A percentile compares a stretch with the other conserved stretches of the same genome.
Evolutionary conservation across 2,113 vertebrate species (phyloP).

Genomic region (Phainopepla nitens): DNA sequence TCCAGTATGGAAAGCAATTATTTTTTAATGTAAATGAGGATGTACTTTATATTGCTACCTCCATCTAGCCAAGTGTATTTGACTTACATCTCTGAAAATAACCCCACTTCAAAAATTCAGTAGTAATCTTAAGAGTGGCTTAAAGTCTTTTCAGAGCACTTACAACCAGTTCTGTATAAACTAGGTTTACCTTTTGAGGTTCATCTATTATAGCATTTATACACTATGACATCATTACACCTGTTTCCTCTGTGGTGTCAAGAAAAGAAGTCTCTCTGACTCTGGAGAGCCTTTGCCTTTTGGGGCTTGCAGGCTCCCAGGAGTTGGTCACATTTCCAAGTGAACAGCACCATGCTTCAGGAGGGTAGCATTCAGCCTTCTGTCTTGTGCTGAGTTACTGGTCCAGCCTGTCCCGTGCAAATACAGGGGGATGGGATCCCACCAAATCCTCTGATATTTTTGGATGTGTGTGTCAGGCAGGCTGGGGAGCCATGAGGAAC

Average conservation of each 20-base stretch:
- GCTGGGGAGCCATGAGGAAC: not conserved
- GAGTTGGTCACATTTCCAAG: not conserved
- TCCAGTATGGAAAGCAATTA: not conserved
- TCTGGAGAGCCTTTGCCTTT: not conserved
- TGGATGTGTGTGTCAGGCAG: not conserved
- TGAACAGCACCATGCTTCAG: not conserved
- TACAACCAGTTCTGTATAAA: not conserved
- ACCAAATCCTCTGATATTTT: not conserved
- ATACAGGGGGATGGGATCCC: not conserved
- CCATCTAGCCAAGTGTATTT: not conserved
- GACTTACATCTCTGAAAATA: not conserved
- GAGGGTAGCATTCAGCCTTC: not conserved
- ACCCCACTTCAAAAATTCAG: not conserved
- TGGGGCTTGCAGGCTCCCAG: not conserved
- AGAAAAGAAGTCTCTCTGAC: not conserved
- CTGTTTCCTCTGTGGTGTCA: not conserved
- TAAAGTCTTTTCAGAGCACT: not conserved
- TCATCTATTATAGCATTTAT: not conserved
- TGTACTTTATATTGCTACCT: not conserved
- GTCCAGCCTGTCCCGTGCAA: fast-evolving
- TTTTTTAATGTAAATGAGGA: not conserved
- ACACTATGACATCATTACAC: not conserved
- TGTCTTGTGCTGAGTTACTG: not conserved
- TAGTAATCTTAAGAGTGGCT: not conserved
- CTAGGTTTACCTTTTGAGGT: not conserved